Evolutionary conservation across 2,797 vertebrate genomes (phyloP), one percentile per base, ranked within the genome.

Genomic region (Sebastes hopkinsi): DNA sequence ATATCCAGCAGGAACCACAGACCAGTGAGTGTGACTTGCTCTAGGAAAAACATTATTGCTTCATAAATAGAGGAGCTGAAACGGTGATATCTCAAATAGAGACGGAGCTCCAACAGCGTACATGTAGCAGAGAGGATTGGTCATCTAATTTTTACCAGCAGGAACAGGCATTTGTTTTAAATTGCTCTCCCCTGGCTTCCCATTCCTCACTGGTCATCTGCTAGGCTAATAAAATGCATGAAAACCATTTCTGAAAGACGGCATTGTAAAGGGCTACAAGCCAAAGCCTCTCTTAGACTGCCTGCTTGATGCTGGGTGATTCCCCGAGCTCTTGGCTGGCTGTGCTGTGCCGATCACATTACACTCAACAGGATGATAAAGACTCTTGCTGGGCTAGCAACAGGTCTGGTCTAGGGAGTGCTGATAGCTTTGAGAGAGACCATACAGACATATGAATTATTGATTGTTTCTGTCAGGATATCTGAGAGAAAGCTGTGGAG

Each of bases 331-430:
- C 79, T 84, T 87, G 80, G 83, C 83, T 84, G 85, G 88, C 81
- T 90, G 75, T 79, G 83, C 65, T 83, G 56, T 42, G 64, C 84
- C 77, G 90, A 92, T 93, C 91, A 76, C 79, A 85, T 92, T 90
- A 88, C 83, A 81, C 67, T 75, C 85, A 82, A 82, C 81, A 75
- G 80, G 77, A 68, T 71, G 81, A 89, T 86, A 84, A 87, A 90
- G 83, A 78, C 83, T 85, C 70, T 66, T 34, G 68, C 86, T 84
- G 84, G 71, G 78, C 52, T 64, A 74, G 67, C 13, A 30, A 80
- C 81, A 72, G 82, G 70, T 78, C 79, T 83, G 76, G 54, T 82
- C 61, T 64, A 20, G 22, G 55, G 50, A 79, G 38, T 71, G 70
- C 81, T 77, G 80, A 82, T 78, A 75, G 84, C 72, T 81, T 84